phyloP scores from a whole-genome alignment of 2,888 invertebrate genomes.

The Sepiola atlantica region DNA sequence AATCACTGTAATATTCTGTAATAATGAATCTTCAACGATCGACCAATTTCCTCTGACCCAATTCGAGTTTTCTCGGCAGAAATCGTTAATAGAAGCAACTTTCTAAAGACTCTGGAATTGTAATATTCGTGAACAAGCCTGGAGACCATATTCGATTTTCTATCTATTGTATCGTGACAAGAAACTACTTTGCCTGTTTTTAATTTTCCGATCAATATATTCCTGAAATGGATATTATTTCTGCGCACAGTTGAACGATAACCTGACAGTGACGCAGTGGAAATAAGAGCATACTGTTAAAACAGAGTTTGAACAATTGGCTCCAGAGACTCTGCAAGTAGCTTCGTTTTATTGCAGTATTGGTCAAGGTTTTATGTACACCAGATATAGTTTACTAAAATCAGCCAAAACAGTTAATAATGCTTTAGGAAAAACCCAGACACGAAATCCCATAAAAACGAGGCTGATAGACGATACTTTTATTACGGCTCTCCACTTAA shows the following conservation, averaged over 20 bases:
- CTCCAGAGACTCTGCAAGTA: background rate
- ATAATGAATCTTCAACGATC: background rate
- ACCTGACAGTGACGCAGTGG: background rate
- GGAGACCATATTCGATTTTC: background rate
- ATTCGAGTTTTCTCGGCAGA: background rate
- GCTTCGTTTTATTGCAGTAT: background rate
- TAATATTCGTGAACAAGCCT: background rate
- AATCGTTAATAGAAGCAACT: background rate
- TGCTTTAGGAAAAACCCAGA: background rate
- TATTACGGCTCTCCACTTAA: too few relatives aligned
- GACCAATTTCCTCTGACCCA: background rate
- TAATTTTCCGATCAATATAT: background rate
- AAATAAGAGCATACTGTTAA: background rate
- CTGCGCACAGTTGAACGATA: background rate
- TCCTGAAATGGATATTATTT: slow-evolving; percentile 23
- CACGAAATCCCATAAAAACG: too few relatives aligned
- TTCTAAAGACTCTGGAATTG: background rate
- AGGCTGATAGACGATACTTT: too few relatives aligned
- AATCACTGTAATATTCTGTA: background rate
- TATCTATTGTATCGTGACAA: background rate
- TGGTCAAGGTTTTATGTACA: background rate
- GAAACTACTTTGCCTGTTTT: slow-evolving; percentile 20
- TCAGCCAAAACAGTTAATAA: too few relatives aligned
- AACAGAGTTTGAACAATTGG: background rate
- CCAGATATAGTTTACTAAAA: background rate